Evolutionary conservation across 1,140 invertebrate species (phyloP), one percentile per base, ranked within the genome.

Genomic region (Trachymyrmex septentrionalis): DNA sequence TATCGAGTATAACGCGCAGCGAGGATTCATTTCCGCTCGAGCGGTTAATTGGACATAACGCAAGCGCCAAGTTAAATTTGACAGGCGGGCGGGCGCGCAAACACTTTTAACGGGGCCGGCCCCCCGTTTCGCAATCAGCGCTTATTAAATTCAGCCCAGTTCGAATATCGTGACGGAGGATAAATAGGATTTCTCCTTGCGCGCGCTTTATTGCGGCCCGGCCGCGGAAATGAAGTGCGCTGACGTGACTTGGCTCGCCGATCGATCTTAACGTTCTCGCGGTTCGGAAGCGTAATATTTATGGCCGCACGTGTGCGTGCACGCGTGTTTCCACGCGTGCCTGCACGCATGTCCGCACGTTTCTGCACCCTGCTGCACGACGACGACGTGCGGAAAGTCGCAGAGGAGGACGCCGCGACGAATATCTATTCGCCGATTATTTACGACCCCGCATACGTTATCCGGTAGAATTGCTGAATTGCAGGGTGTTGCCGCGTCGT

Each of bases 151-250:
- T 71, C 66, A 71, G 3, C 64, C 64, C 50, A 38, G 66, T 71
- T 81, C 78, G 78, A 81, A 81, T 81, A 81, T 81, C 78, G 64
- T 81, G 78, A 81, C 64, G 78, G 16, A 81, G 48, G 50, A 81
- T 81, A 81, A 81, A 81, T 81, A 81, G 66, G 78, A 81, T 81
- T 71, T 71, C 66, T 55, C 78, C 64, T 81, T 71, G 78, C 64
- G 34, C 64, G 64, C 19, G 64, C 78, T 81, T 81, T 81, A 81
- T 81, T 81, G 78, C 64, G 34, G 73, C 64, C 64, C 34, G 61
- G 12, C 66, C 53, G 34, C 66, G 78, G 64, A 81, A 81, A 81
- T 81, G 64, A 81, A 81, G 78, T 71, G 78, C 64, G 21, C 64
- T 59, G 78, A 81, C 78, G 78, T 81, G 78, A 81, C 78, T 81